Base-by-base conservation (phyloP, 2,888 invertebrate genomes). In the Andricus curvator region DNA sequence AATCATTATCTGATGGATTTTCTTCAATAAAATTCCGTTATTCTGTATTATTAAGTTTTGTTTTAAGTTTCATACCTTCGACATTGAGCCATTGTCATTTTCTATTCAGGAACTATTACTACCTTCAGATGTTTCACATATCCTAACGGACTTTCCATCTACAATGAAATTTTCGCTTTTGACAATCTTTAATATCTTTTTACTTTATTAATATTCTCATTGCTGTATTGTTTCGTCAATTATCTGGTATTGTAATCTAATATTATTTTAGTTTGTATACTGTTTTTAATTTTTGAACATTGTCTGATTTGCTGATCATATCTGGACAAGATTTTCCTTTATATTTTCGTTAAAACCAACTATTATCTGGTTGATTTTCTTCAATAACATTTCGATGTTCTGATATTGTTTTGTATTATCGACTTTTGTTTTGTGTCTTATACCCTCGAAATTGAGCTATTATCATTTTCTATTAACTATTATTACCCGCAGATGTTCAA, bases 1-100 rank as follows among this genome's bases (percentile, higher is more conserved):
- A 25, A 25, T 2, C 25, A 2, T 25, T 25, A 25, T 25, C 25
- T 25, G 25, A 25, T 25, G 25, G 25, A 25, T 25, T 25, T 25
- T 25, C 25, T 1, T 25, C 25, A 25, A 25, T 25, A 25, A 25
- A 25, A 25, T 25, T 25, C 25, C 25, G 25, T n/a, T n/a, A n/a
- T n/a, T n/a, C n/a, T n/a, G n/a, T n/a, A n/a, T n/a, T n/a, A n/a
- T n/a, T n/a, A n/a, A n/a, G n/a, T n/a, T n/a, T n/a, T n/a, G n/a
- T n/a, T n/a, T n/a, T n/a, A n/a, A n/a, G n/a, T 37, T 56, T 74
- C 74, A 33, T 13, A 33, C n/a, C 33, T n/a, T 56, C 33, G n/a
- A 56, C 33, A n/a, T 56, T 15, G 15, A 44, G 44, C 51, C 74
- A 74, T 74, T 74, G 74, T 74, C 33, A 74, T 74, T 74, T 56